Evolutionary conservation across 2,888 invertebrate genomes (phyloP).

Genomic region (Xestoiulus laeticollis): DNA sequence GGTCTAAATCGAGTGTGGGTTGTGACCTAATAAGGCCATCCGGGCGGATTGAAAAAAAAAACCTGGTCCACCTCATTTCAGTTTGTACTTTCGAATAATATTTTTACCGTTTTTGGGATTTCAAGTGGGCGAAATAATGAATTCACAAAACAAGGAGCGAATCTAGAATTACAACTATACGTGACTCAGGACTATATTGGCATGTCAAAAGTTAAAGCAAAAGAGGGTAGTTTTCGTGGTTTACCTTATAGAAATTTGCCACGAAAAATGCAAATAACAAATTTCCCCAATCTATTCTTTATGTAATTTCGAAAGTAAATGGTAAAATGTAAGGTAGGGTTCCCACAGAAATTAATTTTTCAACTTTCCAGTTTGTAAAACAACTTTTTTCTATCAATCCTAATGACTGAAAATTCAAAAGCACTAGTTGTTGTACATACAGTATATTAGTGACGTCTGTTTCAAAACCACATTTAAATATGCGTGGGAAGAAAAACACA

Average conservation of each 20-base stretch:
- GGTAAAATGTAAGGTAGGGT: no score
- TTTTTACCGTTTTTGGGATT: neutral
- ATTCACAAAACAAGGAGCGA: slow-evolving; percentile 7
- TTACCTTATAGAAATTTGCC: neutral
- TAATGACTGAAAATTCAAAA: no score
- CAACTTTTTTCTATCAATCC: no score
- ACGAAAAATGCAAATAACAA: no score
- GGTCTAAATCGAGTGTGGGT: neutral
- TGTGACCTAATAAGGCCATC: slow-evolving; percentile 10
- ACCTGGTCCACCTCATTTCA: neutral
- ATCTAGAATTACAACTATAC: neutral
- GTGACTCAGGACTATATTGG: neutral
- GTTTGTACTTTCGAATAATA: neutral
- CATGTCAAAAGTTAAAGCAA: neutral
- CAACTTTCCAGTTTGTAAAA: no score
- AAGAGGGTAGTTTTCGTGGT: neutral
- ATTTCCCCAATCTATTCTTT: no score
- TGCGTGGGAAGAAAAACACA: neutral
- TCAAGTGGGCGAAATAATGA: neutral
- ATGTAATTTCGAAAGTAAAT: no score
- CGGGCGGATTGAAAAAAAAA: slow-evolving; percentile 7
- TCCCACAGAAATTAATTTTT: no score
- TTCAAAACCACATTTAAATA: neutral
- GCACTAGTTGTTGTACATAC: no score
- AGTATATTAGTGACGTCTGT: neutral